A percentile compares a stretch with the other conserved stretches of the same genome.
phyloP scores from a whole-genome alignment of 2,797 vertebrate species.

The Hylomyscus alleni region DNA sequence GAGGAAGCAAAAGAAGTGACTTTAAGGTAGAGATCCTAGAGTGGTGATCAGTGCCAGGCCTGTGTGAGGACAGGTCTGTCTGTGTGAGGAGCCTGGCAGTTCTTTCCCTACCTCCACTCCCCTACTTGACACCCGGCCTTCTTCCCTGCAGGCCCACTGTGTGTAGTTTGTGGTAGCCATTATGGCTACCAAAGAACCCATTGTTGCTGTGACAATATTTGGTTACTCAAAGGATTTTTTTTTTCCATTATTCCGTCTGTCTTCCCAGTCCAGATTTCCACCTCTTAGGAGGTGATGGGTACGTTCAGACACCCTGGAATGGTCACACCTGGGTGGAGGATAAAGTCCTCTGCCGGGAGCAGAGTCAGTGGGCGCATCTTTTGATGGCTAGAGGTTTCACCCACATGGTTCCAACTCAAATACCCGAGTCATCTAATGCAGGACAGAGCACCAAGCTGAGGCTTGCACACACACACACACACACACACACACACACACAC shows the following conservation, averaged over 20 bases:
- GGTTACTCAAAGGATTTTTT: not conserved
- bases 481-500: too few species aligned
- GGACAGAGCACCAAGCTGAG: not conserved
- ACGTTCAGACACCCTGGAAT: not conserved
- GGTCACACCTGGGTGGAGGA: not conserved
- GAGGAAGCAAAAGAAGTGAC: not conserved
- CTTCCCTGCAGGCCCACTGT: not conserved
- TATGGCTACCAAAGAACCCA: not conserved
- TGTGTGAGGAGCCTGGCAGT: not conserved
- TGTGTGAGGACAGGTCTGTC: not conserved
- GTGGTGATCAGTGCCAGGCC: not conserved
- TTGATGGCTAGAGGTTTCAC: not conserved
- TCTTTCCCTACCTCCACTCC: not conserved
- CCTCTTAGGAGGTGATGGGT: not conserved
- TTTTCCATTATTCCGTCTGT: too few species aligned
- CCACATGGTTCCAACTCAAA: not conserved
- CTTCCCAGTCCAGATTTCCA: not conserved
- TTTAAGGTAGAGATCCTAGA: not conserved
- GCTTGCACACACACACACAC: too few species aligned
- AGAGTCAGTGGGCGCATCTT: fast-evolving
- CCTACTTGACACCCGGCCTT: not conserved
- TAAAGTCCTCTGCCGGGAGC: not conserved
- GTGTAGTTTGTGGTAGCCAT: not conserved
- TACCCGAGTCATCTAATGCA: too few species aligned
- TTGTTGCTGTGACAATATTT: not conserved